Evolutionary conservation across 2,888 invertebrate species (phyloP), one percentile per base, ranked within the genome.

Genomic region (Apotomis turbidana): DNA sequence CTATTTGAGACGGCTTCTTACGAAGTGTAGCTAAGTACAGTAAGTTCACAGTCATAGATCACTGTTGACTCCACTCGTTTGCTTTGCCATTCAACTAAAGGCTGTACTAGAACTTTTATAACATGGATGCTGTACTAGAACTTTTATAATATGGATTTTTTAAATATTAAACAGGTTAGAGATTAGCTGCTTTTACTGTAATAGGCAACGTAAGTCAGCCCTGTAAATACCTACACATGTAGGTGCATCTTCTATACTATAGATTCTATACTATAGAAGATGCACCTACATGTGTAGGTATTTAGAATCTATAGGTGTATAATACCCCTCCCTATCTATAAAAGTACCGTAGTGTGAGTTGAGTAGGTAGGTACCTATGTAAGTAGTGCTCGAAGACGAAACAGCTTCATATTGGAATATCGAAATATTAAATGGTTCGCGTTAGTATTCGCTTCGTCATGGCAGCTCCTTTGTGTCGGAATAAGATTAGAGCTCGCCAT

Each of bases 341-440:
- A 36, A 57, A 36, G 12, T 38, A 58, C 5, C 5, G n/a, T 38
- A 58, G 9, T 49, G 49, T 3, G 41, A 49, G 5, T 49, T 10
- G 9, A 10, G 9, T 9, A 59, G 59, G 71, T 61, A 66, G 73
- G 64, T 74, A 44, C 4, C 67, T 60, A 72, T 85, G 82, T 70
- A 83, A 46, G 62, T 62, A 36, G 13, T 4, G 52, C 52, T 52
- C 51, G 44, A 51, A n/a, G 49, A 44, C 52, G 68, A 88, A 90
- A 90, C 88, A 78, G 74, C 81, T 82, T 83, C 83, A 83, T 85
- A 87, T 88, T 83, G 85, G 83, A 89, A 91, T 90, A 92, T 89
- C 90, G 90, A 90, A 92, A 91, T 90, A 91, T 91, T 88, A 91
- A 93, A 91, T 89, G 90, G 90, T 89, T 91, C 81, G 89, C 87